A percentile compares a stretch with the other conserved stretches of the same genome.
These are phyloP conservation scores for Cyanistes caeruleus DNA, from an alignment of 2,113 vertebrate species.

Conservation along the genomic window DNA sequence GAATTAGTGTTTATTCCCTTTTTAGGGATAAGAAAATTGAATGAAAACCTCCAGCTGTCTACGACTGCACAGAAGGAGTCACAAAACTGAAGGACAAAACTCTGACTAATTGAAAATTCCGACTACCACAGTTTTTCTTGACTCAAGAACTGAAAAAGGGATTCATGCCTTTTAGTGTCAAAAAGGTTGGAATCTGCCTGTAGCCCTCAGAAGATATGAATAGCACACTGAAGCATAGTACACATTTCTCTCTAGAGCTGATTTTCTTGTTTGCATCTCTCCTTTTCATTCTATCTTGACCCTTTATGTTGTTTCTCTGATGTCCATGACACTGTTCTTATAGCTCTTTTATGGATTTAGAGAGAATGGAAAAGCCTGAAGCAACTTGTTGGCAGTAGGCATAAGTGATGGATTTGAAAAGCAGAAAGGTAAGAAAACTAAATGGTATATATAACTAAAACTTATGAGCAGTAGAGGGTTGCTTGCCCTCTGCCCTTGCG, in stretches of 20 bases:
- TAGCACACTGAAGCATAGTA: neutral
- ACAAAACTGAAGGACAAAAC: neutral
- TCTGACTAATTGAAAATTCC: neutral
- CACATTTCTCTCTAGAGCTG: neutral
- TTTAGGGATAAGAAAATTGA: neutral
- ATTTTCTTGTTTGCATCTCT: neutral
- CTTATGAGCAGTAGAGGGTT: neutral
- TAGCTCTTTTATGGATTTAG: neutral
- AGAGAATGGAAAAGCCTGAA: neutral
- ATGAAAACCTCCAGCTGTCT: neutral
- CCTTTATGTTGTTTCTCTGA: neutral
- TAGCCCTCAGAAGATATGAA: neutral
- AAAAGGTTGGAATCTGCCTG: neutral
- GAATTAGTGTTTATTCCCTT: neutral
- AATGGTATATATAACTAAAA: neutral
- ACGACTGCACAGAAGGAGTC: neutral
- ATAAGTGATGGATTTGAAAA: constrained; percentile 34
- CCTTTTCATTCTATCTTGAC: neutral
- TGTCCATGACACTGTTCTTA: neutral
- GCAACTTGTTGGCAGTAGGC: neutral
- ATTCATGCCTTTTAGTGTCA: neutral
- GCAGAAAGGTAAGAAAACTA: constrained; percentile 13
- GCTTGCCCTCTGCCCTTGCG: neutral
- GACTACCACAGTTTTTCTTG: neutral
- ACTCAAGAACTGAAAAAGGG: neutral